A percentile compares a stretch with the other conserved stretches of the same genome.
Evolutionary conservation across 2,888 invertebrate genomes (phyloP).

Genomic region (Chrysolina oricalcia): DNA sequence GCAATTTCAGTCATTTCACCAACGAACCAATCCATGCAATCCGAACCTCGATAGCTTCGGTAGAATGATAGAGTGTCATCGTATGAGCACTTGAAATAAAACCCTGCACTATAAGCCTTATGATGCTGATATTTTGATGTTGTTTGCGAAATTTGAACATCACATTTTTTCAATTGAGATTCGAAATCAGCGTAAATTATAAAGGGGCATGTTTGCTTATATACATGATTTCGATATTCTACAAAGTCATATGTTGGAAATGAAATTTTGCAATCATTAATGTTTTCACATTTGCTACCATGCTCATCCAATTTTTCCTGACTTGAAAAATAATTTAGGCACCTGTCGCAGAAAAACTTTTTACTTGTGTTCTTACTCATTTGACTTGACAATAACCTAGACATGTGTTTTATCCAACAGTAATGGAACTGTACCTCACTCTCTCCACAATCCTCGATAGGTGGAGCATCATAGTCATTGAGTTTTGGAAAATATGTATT

Average conservation of each 20-base stretch:
- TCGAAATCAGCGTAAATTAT: conserved; percentile 52
- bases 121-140: conserved; percentile 44
- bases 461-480: no score
- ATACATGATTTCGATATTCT: conserved; percentile 37
- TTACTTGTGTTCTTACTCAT: no score
- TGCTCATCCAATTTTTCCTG: no score
- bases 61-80: conserved; percentile 50
- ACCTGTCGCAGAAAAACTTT: no score
- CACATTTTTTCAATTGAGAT: conserved; percentile 22
- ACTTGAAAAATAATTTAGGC: no score
- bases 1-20: conserved; percentile 4
- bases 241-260: no score
- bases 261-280: neutral
- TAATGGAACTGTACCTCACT: no score
- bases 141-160: neutral
- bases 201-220: conserved; percentile 43
- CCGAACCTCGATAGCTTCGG: conserved; percentile 31
- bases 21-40: conserved; percentile 30
- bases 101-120: conserved; percentile 50
- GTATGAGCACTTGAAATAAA: conserved; percentile 54
- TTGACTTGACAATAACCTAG: no score
- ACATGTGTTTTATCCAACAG: no score
- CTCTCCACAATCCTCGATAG: no score
- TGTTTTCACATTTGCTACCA: neutral
- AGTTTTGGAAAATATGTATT: no score